A percentile compares a stretch with the other conserved stretches of the same genome.
Evolutionary conservation across 2,113 vertebrate genomes (phyloP).

Genomic region (Gasterosteus nipponicus): DNA sequence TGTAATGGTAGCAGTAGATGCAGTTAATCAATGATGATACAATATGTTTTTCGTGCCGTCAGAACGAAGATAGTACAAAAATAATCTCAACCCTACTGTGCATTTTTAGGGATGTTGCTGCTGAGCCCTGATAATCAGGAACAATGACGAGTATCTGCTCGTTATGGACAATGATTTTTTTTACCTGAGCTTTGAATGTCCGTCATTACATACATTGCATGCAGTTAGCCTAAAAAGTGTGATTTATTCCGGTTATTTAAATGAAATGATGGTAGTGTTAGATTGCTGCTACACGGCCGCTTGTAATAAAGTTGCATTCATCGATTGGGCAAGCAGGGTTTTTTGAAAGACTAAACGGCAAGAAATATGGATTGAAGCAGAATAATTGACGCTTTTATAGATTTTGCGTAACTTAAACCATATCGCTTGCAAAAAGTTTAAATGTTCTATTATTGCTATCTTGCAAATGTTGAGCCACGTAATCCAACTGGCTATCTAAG

Average conservation of each 20-base stretch:
- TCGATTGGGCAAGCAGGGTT: neutral
- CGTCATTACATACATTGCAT: neutral
- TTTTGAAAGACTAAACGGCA: neutral
- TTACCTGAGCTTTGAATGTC: neutral
- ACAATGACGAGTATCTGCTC: neutral
- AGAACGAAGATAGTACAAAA: neutral
- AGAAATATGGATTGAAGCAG: neutral
- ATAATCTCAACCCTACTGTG: neutral
- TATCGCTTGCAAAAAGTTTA: neutral
- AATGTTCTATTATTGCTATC: too few species aligned
- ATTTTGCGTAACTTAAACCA: neutral
- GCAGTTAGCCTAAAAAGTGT: neutral
- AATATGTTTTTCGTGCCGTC: neutral
- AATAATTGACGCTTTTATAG: neutral
- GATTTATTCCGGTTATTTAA: neutral
- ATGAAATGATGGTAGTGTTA: neutral
- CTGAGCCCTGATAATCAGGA: neutral
- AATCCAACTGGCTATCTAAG: neutral
- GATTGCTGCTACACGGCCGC: neutral
- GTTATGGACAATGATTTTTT: neutral
- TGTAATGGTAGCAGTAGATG: neutral
- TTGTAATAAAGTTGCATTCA: neutral
- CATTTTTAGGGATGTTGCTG: neutral
- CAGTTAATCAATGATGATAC: neutral
- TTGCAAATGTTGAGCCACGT: too few species aligned